Conservation (phyloP, 2,888 invertebrate genomes). For the Dasypogon diadema region DNA sequence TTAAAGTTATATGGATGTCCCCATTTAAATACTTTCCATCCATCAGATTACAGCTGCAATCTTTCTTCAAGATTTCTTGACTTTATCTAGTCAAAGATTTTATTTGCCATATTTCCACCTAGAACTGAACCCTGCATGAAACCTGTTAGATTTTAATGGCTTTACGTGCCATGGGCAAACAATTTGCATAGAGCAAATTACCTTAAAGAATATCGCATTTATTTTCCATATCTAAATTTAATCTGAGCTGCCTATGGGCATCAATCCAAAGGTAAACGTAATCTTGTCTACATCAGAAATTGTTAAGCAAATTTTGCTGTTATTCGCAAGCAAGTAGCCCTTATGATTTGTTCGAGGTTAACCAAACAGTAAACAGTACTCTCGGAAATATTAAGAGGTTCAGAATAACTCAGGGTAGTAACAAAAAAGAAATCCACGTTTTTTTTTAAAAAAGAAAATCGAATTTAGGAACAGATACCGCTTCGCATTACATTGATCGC, state of each 20-base stretch:
- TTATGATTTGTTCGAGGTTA: not conserved
- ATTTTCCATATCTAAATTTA: conserved; percentile 33
- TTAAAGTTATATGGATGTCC: no score
- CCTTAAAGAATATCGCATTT: not conserved
- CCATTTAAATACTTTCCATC: no score
- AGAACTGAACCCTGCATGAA: not conserved
- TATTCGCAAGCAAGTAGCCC: conserved; percentile 29
- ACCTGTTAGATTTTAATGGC: conserved; percentile 22
- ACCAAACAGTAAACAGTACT: not conserved
- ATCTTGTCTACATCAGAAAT: conserved; percentile 27
- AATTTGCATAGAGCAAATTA: conserved; percentile 41
- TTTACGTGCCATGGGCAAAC: conserved; percentile 16
- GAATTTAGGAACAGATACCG: not conserved
- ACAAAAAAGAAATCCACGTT: no score
- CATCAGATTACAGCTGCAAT: no score
- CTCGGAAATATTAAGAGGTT: not conserved
- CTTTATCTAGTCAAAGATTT: no score
- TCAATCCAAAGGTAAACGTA: conserved; percentile 33
- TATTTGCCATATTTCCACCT: no score
- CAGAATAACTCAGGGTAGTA: not conserved
- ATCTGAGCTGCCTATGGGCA: conserved; percentile 33
- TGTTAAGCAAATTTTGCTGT: conserved; percentile 35
- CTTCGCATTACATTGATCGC: not conserved
- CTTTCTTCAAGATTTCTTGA: no score
- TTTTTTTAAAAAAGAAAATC: not conserved